These are phyloP conservation scores for Drosophila littoralis DNA, from an alignment of 1,140 invertebrate genomes.

Conservation along the genomic window DNA sequence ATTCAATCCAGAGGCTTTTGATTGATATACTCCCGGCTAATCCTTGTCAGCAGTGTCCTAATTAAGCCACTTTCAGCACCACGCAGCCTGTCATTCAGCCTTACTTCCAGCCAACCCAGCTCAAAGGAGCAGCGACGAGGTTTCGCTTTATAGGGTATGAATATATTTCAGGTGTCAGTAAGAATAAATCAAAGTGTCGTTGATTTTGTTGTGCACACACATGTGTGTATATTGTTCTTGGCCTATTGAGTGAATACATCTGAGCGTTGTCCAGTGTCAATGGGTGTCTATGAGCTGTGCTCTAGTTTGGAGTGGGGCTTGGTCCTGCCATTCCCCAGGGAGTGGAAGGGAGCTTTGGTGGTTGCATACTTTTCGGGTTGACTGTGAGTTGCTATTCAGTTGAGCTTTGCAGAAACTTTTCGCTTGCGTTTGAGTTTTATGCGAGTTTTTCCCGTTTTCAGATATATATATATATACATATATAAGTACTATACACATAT, in stretches of 20 bases:
- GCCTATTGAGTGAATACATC: slow-evolving; percentile 43
- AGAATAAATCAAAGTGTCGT: slow-evolving; percentile 79
- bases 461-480: neutral
- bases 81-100: slow-evolving; percentile 19
- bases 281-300: neutral
- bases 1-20: slow-evolving; percentile 8
- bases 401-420: slow-evolving; percentile 73
- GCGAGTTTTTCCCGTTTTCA: slow-evolving; percentile 58
- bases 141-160: slow-evolving; percentile 17
- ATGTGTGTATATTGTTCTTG: slow-evolving; percentile 39
- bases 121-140: neutral
- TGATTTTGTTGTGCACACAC: slow-evolving; percentile 39
- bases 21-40: slow-evolving; percentile 31
- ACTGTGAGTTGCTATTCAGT: slow-evolving; percentile 45
- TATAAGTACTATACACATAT: neutral
- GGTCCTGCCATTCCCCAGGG: neutral
- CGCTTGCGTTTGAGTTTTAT: slow-evolving; percentile 80
- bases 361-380: neutral
- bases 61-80: slow-evolving; percentile 34
- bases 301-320: neutral
- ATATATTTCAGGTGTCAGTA: slow-evolving; percentile 59
- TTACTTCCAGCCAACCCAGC: neutral
- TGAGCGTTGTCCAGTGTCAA: slow-evolving; percentile 18
- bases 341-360: neutral
- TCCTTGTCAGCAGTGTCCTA: slow-evolving; percentile 26